Conservation (phyloP, 2,888 invertebrate genomes). For the Homarus gammarus region DNA sequence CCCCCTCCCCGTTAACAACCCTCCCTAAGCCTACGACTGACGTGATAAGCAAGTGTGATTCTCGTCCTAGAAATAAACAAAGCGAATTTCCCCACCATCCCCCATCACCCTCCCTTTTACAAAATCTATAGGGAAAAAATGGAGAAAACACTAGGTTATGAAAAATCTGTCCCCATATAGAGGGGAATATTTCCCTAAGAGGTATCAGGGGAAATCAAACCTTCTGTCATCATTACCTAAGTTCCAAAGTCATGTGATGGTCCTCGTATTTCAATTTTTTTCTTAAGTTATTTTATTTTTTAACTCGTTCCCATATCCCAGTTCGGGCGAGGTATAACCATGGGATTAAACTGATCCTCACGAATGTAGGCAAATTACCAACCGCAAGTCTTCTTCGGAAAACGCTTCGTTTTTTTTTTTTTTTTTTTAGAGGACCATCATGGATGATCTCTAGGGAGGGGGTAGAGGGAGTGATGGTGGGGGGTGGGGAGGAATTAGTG, state of each 20-base stretch:
- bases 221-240: conserved; percentile 33
- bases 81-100: neutral
- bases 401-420: no score
- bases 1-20: neutral
- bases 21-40: conserved; percentile 50
- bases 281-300: neutral
- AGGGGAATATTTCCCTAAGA: neutral
- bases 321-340: neutral
- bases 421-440: no score
- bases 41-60: conserved; percentile 42
- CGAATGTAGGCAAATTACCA: neutral
- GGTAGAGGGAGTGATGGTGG: no score
- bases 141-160: conserved; percentile 4
- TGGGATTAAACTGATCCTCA: neutral
- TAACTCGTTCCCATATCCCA: neutral
- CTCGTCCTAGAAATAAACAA: conserved; percentile 40
- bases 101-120: neutral
- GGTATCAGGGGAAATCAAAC: conserved; percentile 34
- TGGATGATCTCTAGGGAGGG: no score
- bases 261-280: conserved; percentile 6
- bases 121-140: conserved; percentile 4
- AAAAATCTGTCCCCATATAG: neutral
- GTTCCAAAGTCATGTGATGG: conserved; percentile 21
- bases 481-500: no score
- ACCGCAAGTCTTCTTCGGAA: no score